These are phyloP conservation scores for Fringilla coelebs DNA, from an alignment of 2,797 vertebrate genomes.

Conservation along the genomic window DNA sequence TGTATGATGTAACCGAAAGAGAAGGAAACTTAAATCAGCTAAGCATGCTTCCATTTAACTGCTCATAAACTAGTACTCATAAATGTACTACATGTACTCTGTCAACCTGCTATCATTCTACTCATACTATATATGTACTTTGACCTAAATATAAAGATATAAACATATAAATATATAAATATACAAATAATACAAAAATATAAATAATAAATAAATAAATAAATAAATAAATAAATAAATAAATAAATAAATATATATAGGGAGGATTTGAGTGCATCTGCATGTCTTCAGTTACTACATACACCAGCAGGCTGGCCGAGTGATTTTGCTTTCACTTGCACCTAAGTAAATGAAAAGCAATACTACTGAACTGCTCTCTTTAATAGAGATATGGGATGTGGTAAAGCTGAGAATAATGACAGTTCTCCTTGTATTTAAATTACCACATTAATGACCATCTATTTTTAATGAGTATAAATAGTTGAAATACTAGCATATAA, in stretches of 20 bases:
- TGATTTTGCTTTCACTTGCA: neutral
- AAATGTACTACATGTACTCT: neutral
- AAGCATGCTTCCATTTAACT: neutral
- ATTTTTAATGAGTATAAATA: constrained; percentile 20
- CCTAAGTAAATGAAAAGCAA: neutral
- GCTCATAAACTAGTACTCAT: neutral
- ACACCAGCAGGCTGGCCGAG: neutral
- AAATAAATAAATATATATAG: neutral
- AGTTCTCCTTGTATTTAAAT: neutral
- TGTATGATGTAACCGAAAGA: neutral
- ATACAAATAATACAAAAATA: too few species aligned
- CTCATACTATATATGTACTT: neutral
- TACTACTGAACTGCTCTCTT: neutral
- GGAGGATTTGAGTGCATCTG: neutral
- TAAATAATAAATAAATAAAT: too few species aligned
- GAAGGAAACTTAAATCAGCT: neutral
- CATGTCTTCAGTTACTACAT: neutral
- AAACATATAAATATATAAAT: neutral
- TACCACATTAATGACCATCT: neutral
- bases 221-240: too few species aligned
- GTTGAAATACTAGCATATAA: neutral
- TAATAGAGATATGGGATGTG: neutral
- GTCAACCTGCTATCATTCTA: neutral
- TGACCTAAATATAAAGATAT: neutral
- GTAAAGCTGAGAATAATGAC: neutral